Evolutionary conservation across 2,888 invertebrate species (phyloP), one percentile per base, ranked within the genome.

Genomic region (Gastrophysa polygoni): DNA sequence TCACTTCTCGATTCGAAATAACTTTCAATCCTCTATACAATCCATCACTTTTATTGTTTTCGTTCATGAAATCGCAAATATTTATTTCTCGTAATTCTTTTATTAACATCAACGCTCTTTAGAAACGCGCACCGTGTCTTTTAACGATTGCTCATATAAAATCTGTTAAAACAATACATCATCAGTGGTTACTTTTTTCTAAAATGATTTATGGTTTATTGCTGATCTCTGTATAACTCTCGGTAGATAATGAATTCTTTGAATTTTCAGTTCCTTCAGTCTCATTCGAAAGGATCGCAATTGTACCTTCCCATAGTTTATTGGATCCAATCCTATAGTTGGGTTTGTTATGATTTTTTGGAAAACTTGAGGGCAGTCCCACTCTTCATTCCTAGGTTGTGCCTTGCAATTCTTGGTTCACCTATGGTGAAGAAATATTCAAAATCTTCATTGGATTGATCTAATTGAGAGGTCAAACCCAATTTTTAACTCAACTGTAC

Each of bases 31-130:
- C n/a, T 52, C 38, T 52, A 54, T 16, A 44, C 16, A 10, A 43
- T 20, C n/a, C 24, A 44, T 43, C 51, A 38, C 3, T 38, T 38
- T 38, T n/a, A 54, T 54, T 54, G 54, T 54, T 54, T 43, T 43
- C 8, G n/a, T 16, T 43, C 16, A 11, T 16, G 43, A 43, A 54
- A 43, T 54, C 43, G 43, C 54, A 54, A 54, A 54, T 34, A 21
- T 21, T 34, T 18, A 20, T 21, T 17, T 16, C 21, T 54, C 16
- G 24, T 38, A 54, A 24, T 43, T 44, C 14, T 43, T 11, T 6
- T 11, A 34, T 54, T 24, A 34, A 54, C 54, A 44, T 54, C 44
- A 43, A 54, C 54, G 17, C 16, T 38, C 38, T 38, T 38, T 38
- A 38, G 38, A 38, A 38, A 38, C 38, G 38, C 38, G 14, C 14